phyloP scores from a whole-genome alignment of 2,888 invertebrate genomes.

The Lacanobia wlatinum region DNA sequence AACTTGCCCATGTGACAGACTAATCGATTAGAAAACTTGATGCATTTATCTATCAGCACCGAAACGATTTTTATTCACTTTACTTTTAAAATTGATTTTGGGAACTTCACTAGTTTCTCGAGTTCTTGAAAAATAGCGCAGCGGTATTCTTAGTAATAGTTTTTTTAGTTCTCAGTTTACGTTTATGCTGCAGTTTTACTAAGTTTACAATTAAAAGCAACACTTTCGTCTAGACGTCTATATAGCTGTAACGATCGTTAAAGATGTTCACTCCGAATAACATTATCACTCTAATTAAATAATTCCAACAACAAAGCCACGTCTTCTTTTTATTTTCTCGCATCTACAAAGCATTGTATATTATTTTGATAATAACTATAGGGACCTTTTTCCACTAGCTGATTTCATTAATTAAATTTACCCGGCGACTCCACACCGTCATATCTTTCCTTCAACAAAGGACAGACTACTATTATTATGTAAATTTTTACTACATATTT shows the following conservation, averaged over 20 bases:
- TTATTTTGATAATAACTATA: constrained; percentile 45
- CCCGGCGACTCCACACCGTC: constrained; percentile 52
- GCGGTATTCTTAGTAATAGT: not conserved
- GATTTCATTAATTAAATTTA: constrained; percentile 73
- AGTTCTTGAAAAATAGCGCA: constrained; percentile 43
- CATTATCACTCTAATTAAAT: constrained; percentile 40
- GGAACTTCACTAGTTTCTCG: constrained; percentile 35
- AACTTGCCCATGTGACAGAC: constrained; percentile 62
- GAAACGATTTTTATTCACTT: constrained; percentile 59
- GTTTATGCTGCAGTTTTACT: constrained; percentile 15
- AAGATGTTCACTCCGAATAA: constrained; percentile 29
- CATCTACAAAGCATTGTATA: constrained; percentile 36
- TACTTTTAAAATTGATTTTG: constrained; percentile 60
- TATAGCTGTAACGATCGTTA: constrained; percentile 20
- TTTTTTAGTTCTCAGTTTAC: constrained; percentile 19
- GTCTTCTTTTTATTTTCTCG: constrained; percentile 23
- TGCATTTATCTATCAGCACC: constrained; percentile 59
- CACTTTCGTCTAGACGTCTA: constrained; percentile 46
- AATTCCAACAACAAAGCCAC: constrained; percentile 25
- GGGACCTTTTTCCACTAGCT: constrained; percentile 65
- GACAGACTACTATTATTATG: constrained; percentile 68
- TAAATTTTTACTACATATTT: constrained; percentile 68
- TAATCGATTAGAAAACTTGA: constrained; percentile 70
- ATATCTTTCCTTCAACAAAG: constrained; percentile 65
- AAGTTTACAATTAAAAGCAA: constrained; percentile 1